Evolutionary conservation across 2,113 vertebrate genomes (phyloP).

Genomic region (Todiramphus chloris): DNA sequence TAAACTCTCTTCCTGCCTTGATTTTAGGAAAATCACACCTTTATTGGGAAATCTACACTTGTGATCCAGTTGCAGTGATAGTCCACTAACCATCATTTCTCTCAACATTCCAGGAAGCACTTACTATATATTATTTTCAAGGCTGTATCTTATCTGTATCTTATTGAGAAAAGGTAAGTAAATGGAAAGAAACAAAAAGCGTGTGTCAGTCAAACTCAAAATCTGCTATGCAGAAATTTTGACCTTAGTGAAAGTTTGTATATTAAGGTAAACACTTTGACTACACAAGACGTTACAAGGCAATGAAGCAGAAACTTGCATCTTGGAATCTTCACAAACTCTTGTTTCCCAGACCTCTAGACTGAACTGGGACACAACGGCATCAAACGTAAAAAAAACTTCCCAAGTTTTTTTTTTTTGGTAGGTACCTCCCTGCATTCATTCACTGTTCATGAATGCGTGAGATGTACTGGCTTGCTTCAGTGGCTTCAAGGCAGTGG

Average conservation of each 20-base stretch:
- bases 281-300: neutral
- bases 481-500: neutral
- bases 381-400: neutral
- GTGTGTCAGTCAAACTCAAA: neutral
- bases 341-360: neutral
- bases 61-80: neutral
- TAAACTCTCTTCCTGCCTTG: neutral
- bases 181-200: neutral
- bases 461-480: neutral
- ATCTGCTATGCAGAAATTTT: neutral
- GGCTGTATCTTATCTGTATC: neutral
- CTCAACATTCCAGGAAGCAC: neutral
- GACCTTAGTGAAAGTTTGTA: neutral
- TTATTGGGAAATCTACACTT: neutral
- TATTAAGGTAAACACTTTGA: neutral
- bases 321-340: neutral
- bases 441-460: fast-evolving
- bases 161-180: neutral
- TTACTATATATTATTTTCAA: neutral
- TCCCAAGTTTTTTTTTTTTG: neutral
- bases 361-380: neutral
- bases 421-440: neutral
- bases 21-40: neutral
- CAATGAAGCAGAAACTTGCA: neutral
- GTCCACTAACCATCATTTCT: neutral